Conservation (phyloP, 2,797 vertebrate genomes). For the Rhinophrynus dorsalis region DNA sequence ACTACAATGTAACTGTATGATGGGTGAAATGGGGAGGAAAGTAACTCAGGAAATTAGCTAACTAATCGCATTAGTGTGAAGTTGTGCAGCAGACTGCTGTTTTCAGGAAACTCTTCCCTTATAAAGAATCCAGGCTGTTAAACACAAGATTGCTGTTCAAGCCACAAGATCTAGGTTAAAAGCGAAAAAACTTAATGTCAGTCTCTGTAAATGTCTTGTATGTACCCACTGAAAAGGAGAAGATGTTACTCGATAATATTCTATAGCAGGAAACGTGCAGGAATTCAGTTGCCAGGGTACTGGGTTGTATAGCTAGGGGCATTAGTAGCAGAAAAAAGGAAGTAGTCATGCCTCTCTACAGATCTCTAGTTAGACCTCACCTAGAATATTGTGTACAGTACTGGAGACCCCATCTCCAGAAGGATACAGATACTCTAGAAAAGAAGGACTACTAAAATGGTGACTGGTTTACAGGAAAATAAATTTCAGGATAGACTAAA, state of each 20-base stretch:
- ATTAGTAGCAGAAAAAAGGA: no score
- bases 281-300: no score
- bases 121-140: conserved; percentile 72
- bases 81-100: conserved; percentile 77
- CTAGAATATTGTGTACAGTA: no score
- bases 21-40: conserved; percentile 83
- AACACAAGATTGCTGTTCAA: conserved; percentile 56
- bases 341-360: no score
- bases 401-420: no score
- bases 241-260: conserved; percentile 10
- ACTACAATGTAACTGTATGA: conserved; percentile 67
- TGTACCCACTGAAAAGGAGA: conserved; percentile 12
- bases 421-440: no score
- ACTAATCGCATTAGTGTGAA: conserved; percentile 90
- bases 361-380: no score
- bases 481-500: no score
- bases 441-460: no score
- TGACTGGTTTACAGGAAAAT: no score
- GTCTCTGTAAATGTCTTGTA: conserved; percentile 19
- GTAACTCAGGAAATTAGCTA: conserved; percentile 91
- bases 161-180: conserved; percentile 58
- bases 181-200: conserved; percentile 16
- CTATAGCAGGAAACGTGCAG: conserved; percentile 8
- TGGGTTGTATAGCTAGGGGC: no score
- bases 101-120: conserved; percentile 79